phyloP scores from a whole-genome alignment of 2,797 vertebrate genomes.

The Ceryle rudis region DNA sequence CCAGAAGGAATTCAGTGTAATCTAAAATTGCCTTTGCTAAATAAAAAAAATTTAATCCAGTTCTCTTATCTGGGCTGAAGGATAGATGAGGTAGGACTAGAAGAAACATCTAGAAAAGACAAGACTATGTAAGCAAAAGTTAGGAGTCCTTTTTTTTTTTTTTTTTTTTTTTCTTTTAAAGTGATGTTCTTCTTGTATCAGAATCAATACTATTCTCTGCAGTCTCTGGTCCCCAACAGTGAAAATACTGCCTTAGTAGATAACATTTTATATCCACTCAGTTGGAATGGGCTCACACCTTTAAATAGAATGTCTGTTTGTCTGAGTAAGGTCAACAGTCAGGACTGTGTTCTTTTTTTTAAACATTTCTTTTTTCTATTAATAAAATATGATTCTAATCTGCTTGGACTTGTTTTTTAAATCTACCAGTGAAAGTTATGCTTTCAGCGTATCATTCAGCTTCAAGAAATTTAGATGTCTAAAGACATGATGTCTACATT shows the following conservation, averaged over 20 bases:
- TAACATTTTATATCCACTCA: background rate
- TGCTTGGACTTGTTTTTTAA: background rate
- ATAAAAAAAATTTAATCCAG: background rate
- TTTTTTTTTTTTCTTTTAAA: background rate
- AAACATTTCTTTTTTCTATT: background rate
- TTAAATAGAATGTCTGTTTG: background rate
- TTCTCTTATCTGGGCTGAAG: background rate
- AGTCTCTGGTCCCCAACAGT: background rate
- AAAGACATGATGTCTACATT: background rate
- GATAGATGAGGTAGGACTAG: background rate
- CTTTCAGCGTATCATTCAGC: background rate
- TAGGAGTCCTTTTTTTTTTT: background rate
- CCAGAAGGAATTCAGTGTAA: background rate
- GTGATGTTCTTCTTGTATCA: background rate
- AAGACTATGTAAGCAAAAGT: background rate
- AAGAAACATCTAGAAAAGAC: background rate
- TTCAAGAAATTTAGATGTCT: background rate
- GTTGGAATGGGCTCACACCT: background rate
- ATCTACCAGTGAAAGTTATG: background rate
- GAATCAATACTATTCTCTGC: background rate
- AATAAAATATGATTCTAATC: background rate
- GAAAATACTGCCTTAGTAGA: background rate
- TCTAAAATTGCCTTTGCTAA: background rate
- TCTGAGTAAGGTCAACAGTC: background rate
- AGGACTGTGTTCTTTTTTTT: background rate